A percentile compares a stretch with the other conserved stretches of the same genome.
Conservation (phyloP, 1,140 invertebrate genomes). For the Drosophila orena region DNA sequence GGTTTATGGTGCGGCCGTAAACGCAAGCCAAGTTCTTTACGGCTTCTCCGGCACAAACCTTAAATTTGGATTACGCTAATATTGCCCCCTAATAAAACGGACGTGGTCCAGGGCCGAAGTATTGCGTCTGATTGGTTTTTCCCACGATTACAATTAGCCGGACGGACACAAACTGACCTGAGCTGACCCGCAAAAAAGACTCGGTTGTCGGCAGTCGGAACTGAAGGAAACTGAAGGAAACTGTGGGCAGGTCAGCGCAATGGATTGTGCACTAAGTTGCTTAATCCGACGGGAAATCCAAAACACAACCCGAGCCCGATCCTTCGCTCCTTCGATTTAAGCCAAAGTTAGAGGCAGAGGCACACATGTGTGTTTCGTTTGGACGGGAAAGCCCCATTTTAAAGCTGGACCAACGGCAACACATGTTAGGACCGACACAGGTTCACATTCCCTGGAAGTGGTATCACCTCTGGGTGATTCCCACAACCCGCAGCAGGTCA, state of each 20-base stretch:
- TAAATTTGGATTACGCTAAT: constrained; percentile 76
- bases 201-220: constrained; percentile 37
- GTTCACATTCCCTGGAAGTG: constrained; percentile 42
- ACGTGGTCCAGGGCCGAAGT: constrained; percentile 31
- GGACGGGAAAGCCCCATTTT: constrained; percentile 61
- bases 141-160: constrained; percentile 78
- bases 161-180: constrained; percentile 17
- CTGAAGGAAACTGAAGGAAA: constrained; percentile 45
- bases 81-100: constrained; percentile 68
- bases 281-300: constrained; percentile 82
- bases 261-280: constrained; percentile 77
- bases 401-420: constrained; percentile 57
- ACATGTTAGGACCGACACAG: constrained; percentile 55
- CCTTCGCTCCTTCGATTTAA: constrained; percentile 29
- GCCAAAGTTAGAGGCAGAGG: constrained; percentile 58
- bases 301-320: constrained; percentile 65
- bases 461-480: constrained; percentile 29
- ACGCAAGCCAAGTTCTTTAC: constrained; percentile 74
- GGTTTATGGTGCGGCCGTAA: constrained; percentile 44
- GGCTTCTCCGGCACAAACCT: constrained; percentile 43
- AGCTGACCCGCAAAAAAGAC: constrained; percentile 9
- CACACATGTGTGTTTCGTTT: constrained; percentile 61
- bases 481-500: constrained; percentile 14
- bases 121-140: constrained; percentile 81
- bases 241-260: constrained; percentile 10